Base-by-base conservation (phyloP, 2,888 invertebrate species). In the Heliconius ismenius region DNA sequence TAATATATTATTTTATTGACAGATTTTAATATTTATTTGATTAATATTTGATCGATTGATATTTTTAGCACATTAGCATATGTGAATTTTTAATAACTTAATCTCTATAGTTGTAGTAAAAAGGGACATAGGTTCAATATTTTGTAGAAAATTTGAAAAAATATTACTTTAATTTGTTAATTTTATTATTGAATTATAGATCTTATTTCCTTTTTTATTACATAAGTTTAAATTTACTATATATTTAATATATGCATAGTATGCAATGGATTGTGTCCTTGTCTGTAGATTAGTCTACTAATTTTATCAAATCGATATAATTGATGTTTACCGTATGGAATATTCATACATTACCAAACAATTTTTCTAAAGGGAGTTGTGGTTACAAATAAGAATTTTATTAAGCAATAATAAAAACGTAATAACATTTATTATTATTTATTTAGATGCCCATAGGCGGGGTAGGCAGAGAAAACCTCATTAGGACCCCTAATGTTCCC, bases 281-380 rank as follows among this genome's bases (percentile, higher is more conserved):
- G n/a, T 21, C 7, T 62, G 7, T 28, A 62, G 26, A 26, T 32
- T 64, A 21, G 10, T 64, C 28, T 32, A 32, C 64, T n/a, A 36
- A 36, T 65, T 65, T 36, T n/a, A 36, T 65, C n/a, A 65, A 36
- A 65, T 65, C 36, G 64, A 32, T 36, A 65, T 65, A 65, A 36
- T 36, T 65, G 11, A 36, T 4, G 2, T 36, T 32, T 10, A 65
- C 26, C 9, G 21, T 64, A 49, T 49, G 18, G 18, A 21, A 49
- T 49, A 49, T 49, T 49, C 18, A 49, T 39, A 39, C 39, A 15
- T 54, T n/a, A 10, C 58, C 2, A 15, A 62, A 62, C 62, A 24
- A 4, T 4, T 13, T 13, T 24, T 62, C 24, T 62, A 62, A 62
- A 62, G 3, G 18, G 28, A 64, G 64, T 18, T 64, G 64, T 64